phyloP scores from a whole-genome alignment of 1,140 invertebrate genomes.

The Belonocnema kinseyi region DNA sequence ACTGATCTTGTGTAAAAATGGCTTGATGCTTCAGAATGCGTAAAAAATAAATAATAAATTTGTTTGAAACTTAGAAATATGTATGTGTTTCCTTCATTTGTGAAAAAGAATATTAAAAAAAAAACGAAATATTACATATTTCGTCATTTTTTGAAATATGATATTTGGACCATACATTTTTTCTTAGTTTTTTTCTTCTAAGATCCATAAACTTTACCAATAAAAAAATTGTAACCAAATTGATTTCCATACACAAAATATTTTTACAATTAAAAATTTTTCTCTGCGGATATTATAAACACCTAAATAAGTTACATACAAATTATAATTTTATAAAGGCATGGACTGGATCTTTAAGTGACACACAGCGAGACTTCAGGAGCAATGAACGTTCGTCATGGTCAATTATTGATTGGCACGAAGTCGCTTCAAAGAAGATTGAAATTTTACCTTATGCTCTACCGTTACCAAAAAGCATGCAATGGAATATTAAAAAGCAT shows the following conservation, averaged over 20 bases:
- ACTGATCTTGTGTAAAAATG: too few species aligned
- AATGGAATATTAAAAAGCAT: not conserved
- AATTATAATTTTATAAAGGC: conserved; percentile 49
- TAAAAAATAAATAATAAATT: too few species aligned
- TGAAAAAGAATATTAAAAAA: too few species aligned
- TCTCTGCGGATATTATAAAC: not conserved
- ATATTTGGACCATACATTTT: too few species aligned
- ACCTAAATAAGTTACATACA: not conserved
- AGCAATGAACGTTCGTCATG: conserved; percentile 44
- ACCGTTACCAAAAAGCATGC: conserved; percentile 58
- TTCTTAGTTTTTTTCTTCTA: too few species aligned
- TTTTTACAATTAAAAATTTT: conserved; percentile 32
- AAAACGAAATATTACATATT: too few species aligned
- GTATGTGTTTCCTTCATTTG: too few species aligned
- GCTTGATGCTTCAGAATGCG: too few species aligned
- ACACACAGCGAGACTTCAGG: conserved; percentile 61
- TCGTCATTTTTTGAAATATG: too few species aligned
- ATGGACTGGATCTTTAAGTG: conserved; percentile 60
- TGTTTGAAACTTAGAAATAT: too few species aligned
- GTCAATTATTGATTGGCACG: conserved; percentile 53
- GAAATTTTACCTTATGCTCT: conserved; percentile 60
- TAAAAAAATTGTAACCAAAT: too few species aligned
- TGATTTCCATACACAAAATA: not conserved
- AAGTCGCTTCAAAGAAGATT: conserved; percentile 53
- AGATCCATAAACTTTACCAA: too few species aligned